A percentile compares a stretch with the other conserved stretches of the same genome.
phyloP scores from a whole-genome alignment of 2,113 vertebrate genomes.

The Coptodon rendalli region DNA sequence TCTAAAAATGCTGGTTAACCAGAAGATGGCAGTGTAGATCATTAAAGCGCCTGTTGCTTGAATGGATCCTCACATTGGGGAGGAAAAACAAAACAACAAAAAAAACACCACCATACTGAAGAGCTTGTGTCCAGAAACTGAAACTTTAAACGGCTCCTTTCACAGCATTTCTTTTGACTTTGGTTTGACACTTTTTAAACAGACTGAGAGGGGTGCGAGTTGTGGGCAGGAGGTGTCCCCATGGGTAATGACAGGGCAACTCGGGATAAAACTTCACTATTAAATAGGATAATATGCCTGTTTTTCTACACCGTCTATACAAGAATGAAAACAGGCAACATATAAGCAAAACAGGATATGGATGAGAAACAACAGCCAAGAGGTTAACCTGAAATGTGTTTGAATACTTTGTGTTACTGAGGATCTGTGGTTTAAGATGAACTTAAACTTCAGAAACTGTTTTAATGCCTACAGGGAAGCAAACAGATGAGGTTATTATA shows the following conservation, averaged over 20 bases:
- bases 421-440: constrained; percentile 5
- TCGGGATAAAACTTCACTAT: neutral
- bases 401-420: neutral
- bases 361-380: neutral
- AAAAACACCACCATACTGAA: neutral
- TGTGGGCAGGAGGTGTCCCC: neutral
- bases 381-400: neutral
- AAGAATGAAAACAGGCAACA: neutral
- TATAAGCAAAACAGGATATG: neutral
- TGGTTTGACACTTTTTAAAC: constrained; percentile 33
- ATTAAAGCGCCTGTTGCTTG: neutral
- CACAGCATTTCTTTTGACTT: constrained; percentile 18
- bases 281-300: neutral
- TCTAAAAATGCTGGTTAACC: constrained; percentile 7
- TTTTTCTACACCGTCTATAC: neutral
- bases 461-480: neutral
- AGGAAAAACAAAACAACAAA: neutral
- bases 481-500: neutral
- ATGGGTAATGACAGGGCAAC: neutral
- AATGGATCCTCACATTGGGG: neutral
- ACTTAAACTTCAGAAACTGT: constrained; percentile 11
- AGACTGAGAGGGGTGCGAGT: neutral
- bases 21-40: constrained; percentile 57
- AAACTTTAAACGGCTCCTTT: constrained; percentile 2
- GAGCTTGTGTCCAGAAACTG: neutral